Percentiles rank a stretch among this genome's conserved stretches.
phyloP scores from a whole-genome alignment of 2,113 vertebrate species.

The Arenaria interpres region DNA sequence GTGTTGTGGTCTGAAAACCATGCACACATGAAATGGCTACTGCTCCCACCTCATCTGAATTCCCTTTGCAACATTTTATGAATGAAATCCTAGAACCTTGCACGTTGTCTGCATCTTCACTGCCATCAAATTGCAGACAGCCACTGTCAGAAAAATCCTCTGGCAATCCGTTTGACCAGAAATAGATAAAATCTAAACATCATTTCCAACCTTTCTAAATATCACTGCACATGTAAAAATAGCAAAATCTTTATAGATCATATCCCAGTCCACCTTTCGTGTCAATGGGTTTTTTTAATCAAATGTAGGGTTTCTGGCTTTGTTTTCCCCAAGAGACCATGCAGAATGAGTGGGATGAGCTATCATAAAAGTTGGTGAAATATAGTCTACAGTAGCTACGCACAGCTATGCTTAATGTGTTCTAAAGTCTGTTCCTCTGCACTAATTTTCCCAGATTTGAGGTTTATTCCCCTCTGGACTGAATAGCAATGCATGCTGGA shows the following conservation, averaged over 20 bases:
- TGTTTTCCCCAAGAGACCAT: not conserved
- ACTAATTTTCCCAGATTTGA: not conserved
- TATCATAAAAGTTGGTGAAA: not conserved
- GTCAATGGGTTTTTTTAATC: not conserved
- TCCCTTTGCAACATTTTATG: not conserved
- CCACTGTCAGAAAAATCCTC: not conserved
- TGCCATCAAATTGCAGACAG: not conserved
- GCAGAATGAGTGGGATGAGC: not conserved
- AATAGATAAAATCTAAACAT: constrained; percentile 13
- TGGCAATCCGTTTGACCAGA: not conserved
- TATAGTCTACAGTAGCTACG: not conserved
- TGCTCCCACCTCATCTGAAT: not conserved
- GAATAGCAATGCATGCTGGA: not conserved
- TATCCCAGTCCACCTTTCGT: not conserved
- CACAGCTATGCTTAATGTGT: not conserved
- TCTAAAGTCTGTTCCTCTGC: not conserved
- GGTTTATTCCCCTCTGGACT: not conserved
- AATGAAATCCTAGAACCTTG: not conserved
- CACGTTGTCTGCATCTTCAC: not conserved
- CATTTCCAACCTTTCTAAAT: constrained; percentile 53
- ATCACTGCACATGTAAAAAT: constrained; percentile 33
- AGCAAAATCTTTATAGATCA: constrained; percentile 15
- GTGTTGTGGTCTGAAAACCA: not conserved
- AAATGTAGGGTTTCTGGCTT: not conserved
- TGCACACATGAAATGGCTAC: accelerated